A percentile compares a stretch with the other conserved stretches of the same genome.
phyloP scores from a whole-genome alignment of 2,113 vertebrate species.

The Trogon melanurus region DNA sequence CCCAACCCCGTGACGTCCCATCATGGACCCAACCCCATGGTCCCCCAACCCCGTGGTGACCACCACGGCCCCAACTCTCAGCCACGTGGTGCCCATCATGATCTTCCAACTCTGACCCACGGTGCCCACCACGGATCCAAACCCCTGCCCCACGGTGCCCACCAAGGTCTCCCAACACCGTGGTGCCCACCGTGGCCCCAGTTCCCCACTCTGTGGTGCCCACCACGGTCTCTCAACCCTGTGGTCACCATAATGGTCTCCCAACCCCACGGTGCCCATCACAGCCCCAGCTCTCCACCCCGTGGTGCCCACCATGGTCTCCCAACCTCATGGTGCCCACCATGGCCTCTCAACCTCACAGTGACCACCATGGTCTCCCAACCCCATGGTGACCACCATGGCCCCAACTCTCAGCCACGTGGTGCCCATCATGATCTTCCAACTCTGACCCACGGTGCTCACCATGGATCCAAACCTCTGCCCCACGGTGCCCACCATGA shows the following conservation, averaged over 20 bases:
- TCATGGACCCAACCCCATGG: no score
- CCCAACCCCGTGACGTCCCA: not conserved
- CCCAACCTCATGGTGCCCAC: no score
- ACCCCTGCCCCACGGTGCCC: no score
- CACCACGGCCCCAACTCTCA: not conserved
- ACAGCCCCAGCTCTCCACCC: not conserved
- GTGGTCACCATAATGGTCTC: slow-evolving; percentile 60
- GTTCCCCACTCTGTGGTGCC: not conserved
- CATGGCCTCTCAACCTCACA: not conserved
- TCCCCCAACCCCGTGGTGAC: no score
- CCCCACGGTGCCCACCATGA: no score
- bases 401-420: not conserved
- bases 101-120: not conserved
- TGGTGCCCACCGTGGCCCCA: not conserved
- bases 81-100: slow-evolving; percentile 76
- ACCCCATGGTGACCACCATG: no score
- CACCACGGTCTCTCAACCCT: not conserved
- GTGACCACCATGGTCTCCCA: no score
- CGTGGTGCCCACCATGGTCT: not conserved
- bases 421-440: slow-evolving; percentile 77
- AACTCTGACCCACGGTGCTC: no score
- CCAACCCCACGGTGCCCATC: no score
- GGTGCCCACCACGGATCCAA: no score
- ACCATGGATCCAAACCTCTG: no score
- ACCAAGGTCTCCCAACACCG: not conserved